phyloP scores from a whole-genome alignment of 2,888 invertebrate species.

The Apamea epomidion region DNA sequence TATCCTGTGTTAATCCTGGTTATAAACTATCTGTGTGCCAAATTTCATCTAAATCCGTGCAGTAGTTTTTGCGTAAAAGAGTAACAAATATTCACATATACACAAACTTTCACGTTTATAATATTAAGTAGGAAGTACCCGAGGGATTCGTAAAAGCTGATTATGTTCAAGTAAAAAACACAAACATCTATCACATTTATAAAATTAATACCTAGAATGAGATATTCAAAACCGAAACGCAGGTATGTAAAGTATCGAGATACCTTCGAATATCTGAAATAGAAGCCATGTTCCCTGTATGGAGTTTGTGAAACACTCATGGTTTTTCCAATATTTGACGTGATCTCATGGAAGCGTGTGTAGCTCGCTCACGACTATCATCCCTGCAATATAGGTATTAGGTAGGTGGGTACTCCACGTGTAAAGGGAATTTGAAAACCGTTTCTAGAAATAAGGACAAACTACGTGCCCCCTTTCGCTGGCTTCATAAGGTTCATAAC shows the following conservation, averaged over 20 bases:
- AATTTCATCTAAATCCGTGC: too few relatives aligned
- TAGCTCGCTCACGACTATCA: constrained; percentile 11
- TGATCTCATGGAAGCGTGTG: constrained; percentile 49
- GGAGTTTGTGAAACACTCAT: constrained; percentile 54
- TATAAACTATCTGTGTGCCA: too few relatives aligned
- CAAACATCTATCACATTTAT: neutral
- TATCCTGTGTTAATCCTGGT: too few relatives aligned
- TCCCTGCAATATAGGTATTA: neutral
- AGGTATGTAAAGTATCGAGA: neutral
- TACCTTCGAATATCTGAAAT: constrained; percentile 48
- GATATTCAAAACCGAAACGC: constrained; percentile 18
- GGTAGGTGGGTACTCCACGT: neutral
- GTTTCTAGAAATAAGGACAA: too few relatives aligned
- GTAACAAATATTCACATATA: too few relatives aligned
- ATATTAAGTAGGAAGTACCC: too few relatives aligned
- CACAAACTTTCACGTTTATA: too few relatives aligned
- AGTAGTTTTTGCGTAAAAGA: too few relatives aligned
- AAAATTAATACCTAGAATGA: neutral
- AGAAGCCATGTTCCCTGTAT: constrained; percentile 32
- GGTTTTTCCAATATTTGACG: constrained; percentile 62
- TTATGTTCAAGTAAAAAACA: neutral
- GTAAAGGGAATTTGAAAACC: neutral
- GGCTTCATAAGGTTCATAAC: too few relatives aligned
- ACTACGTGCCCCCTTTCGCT: too few relatives aligned
- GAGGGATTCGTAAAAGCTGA: neutral